Evolutionary conservation across 2,888 invertebrate species (phyloP).

Genomic region (Gonocerus acuteangulatus): DNA sequence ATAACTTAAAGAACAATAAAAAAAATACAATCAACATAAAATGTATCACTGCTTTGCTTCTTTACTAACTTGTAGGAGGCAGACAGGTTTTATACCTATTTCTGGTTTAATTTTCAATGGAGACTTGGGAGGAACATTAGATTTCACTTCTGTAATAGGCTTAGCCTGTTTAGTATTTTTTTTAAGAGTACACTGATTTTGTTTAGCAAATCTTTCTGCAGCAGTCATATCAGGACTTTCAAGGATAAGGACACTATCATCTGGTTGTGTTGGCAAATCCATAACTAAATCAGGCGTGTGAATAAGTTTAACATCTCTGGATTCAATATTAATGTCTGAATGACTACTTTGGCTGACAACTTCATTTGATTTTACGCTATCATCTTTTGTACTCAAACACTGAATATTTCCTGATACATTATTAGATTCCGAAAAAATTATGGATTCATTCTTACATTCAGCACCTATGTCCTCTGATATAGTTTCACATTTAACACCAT

Average conservation of each 20-base stretch:
- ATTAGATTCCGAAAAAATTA: no score
- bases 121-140: slow-evolving; percentile 48
- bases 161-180: slow-evolving; percentile 52
- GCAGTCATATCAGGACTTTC: slow-evolving; percentile 62
- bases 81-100: slow-evolving; percentile 59
- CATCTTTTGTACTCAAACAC: no score
- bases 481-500: no score
- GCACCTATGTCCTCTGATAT: no score
- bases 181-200: slow-evolving; percentile 69
- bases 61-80: slow-evolving; percentile 23
- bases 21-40: neutral
- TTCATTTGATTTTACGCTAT: neutral
- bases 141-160: slow-evolving; percentile 23
- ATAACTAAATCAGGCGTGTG: slow-evolving; percentile 74
- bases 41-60: slow-evolving; percentile 2
- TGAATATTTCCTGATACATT: no score
- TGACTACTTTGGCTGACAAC: neutral
- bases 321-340: slow-evolving; percentile 30
- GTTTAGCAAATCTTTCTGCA: slow-evolving; percentile 69
- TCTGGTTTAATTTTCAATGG: slow-evolving; percentile 74
- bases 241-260: slow-evolving; percentile 42
- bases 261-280: slow-evolving; percentile 60
- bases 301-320: slow-evolving; percentile 48
- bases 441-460: no score
- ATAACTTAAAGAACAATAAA: neutral